phyloP scores from a whole-genome alignment of 2,113 vertebrate species.

The Marcusenius ussheri region DNA sequence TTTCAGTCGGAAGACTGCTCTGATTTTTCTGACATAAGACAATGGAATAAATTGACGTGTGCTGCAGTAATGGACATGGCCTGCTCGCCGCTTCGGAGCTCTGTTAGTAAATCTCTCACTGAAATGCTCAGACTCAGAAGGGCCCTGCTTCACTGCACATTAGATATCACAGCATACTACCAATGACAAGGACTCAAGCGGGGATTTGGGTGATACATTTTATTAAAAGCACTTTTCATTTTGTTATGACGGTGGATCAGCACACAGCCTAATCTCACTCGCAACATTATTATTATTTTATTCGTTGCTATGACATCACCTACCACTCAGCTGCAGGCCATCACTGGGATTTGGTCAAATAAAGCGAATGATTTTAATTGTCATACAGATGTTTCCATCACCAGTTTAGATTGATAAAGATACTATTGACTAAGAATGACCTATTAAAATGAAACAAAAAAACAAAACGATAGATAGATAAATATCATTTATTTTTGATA shows the following conservation, averaged over 20 bases:
- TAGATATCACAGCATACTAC: not conserved
- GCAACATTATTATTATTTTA: not conserved
- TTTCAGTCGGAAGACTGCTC: not conserved
- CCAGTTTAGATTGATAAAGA: not conserved
- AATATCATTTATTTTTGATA: not conserved
- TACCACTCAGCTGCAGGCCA: not conserved
- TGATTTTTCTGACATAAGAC: not conserved
- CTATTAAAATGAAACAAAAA: not conserved
- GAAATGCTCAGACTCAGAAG: not conserved
- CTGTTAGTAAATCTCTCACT: not conserved
- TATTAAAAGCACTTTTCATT: slow-evolving; percentile 17
- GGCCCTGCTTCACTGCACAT: not conserved
- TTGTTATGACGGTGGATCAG: not conserved
- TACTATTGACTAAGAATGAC: not conserved
- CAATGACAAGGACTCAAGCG: not conserved
- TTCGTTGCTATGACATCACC: not conserved
- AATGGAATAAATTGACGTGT: not conserved
- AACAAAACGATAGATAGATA: not conserved
- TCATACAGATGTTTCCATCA: not conserved
- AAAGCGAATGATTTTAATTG: not conserved
- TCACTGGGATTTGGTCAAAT: not conserved
- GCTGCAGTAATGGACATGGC: not conserved
- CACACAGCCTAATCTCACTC: not conserved
- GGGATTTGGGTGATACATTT: not conserved
- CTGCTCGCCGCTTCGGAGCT: not conserved